Evolutionary conservation across 2,888 invertebrate genomes (phyloP).

Genomic region (Lithophane ornitopus): DNA sequence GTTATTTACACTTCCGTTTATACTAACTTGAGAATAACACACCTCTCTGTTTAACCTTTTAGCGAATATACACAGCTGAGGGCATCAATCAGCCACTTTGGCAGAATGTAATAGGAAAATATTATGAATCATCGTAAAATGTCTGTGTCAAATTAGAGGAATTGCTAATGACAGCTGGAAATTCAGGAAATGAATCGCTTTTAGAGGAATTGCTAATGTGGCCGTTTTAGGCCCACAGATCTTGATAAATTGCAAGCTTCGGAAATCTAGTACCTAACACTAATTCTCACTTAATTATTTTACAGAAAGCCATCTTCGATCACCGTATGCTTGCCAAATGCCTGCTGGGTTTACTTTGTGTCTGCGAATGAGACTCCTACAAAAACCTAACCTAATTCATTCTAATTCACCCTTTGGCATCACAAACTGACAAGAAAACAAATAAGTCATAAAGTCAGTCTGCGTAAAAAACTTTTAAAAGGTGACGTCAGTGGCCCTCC

Average conservation of each 20-base stretch:
- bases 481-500: conserved; percentile 16
- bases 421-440: background rate
- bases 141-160: too few species aligned
- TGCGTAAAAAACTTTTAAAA: conserved; percentile 4
- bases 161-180: too few species aligned
- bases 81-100: too few species aligned
- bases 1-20: background rate
- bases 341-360: background rate
- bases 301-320: background rate
- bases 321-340: background rate
- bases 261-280: background rate
- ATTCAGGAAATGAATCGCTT: too few species aligned
- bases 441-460: conserved; percentile 32
- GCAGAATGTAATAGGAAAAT: too few species aligned
- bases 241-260: background rate
- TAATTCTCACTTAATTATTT: background rate
- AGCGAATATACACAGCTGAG: background rate
- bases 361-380: background rate
- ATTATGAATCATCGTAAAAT: too few species aligned
- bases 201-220: too few species aligned
- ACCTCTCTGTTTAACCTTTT: background rate
- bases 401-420: background rate
- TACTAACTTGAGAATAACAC: background rate
- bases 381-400: too few species aligned
- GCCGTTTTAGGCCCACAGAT: too few species aligned